phyloP scores from a whole-genome alignment of 1,140 invertebrate genomes.

The Ceratina calcarata region DNA sequence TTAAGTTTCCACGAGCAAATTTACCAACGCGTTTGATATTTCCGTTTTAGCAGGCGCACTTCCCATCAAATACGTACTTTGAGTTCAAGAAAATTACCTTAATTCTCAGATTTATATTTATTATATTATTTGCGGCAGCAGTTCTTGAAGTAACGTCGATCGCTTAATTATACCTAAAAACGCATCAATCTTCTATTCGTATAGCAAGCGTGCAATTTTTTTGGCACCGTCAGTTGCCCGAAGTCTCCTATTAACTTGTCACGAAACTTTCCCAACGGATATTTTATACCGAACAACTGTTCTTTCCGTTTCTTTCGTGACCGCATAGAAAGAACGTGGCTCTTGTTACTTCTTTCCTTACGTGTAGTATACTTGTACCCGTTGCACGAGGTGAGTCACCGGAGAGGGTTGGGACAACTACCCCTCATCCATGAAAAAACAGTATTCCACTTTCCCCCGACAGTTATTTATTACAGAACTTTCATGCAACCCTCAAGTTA shows the following conservation, averaged over 20 bases:
- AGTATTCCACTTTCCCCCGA: background rate
- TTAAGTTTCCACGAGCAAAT: constrained; percentile 21
- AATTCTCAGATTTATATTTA: no score
- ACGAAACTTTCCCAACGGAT: constrained; percentile 12
- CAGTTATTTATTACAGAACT: background rate
- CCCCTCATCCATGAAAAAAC: background rate
- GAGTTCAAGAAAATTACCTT: no score
- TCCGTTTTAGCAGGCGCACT: background rate
- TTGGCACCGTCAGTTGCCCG: background rate
- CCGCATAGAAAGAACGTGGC: constrained; percentile 5
- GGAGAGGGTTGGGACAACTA: background rate
- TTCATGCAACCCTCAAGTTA: background rate
- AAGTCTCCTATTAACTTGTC: constrained; percentile 28
- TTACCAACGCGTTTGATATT: constrained; percentile 16
- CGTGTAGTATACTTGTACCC: background rate
- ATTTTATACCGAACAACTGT: background rate
- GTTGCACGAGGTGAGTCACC: constrained; percentile 7
- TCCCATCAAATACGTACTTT: background rate
- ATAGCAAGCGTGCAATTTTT: background rate
- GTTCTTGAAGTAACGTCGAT: background rate
- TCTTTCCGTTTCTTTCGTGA: constrained; percentile 14
- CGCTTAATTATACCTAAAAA: no score
- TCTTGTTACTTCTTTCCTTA: constrained; percentile 26
- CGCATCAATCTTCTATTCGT: background rate
- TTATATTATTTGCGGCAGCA: background rate